Conservation (phyloP, 1,140 invertebrate species). For the Drosophila aff. region DNA sequence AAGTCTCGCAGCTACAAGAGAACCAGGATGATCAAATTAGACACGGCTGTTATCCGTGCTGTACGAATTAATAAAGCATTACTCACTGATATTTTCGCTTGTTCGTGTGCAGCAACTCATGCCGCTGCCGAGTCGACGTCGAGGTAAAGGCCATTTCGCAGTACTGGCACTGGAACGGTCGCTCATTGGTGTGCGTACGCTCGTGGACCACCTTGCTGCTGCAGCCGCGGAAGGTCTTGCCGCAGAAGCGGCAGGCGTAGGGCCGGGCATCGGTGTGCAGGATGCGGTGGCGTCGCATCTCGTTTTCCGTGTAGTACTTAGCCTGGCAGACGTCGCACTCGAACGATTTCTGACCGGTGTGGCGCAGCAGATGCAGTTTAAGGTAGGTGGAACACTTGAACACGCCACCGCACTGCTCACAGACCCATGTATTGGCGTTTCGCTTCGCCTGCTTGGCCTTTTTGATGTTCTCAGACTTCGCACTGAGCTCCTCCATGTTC, state of each 20-base stretch:
- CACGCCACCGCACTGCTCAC: constrained; percentile 62
- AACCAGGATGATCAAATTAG: neutral
- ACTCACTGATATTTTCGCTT: constrained; percentile 59
- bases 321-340: constrained; percentile 62
- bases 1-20: constrained; percentile 54
- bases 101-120: constrained; percentile 53
- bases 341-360: constrained; percentile 56
- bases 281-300: constrained; percentile 63
- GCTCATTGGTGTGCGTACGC: constrained; percentile 89
- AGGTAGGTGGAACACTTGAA: constrained; percentile 65
- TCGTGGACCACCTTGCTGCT: constrained; percentile 66
- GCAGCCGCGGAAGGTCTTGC: constrained; percentile 63
- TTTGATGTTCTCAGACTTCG: neutral
- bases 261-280: constrained; percentile 60
- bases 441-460: neutral
- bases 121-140: constrained; percentile 50
- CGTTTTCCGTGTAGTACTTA: constrained; percentile 55
- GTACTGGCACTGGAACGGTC: constrained; percentile 89
- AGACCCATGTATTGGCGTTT: constrained; percentile 51
- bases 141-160: constrained; percentile 90
- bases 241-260: constrained; percentile 54
- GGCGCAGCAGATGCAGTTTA: constrained; percentile 56
- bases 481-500: neutral
- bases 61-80: neutral
- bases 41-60: neutral